Evolutionary conservation across 2,888 invertebrate genomes (phyloP).

Genomic region (Syrista parreyssii): DNA sequence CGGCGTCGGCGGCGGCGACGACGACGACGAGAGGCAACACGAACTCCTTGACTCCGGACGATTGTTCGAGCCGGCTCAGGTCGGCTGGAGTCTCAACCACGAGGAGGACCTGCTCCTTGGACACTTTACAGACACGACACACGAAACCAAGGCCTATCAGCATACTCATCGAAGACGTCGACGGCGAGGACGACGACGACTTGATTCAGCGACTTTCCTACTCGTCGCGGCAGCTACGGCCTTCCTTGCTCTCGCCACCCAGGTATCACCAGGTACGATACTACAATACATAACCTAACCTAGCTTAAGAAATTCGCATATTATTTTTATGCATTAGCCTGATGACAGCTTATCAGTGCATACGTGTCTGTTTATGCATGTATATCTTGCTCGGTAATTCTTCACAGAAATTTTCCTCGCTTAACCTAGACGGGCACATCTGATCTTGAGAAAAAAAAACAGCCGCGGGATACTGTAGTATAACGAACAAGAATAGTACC

Average conservation of each 20-base stretch:
- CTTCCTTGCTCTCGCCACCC: slow-evolving; percentile 48
- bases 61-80: neutral
- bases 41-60: neutral
- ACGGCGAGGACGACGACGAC: neutral
- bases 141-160: neutral
- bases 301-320: neutral
- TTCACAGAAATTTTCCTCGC: neutral
- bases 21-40: slow-evolving; percentile 7
- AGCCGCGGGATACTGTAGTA: neutral
- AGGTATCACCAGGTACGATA: slow-evolving; percentile 50
- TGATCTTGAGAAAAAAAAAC: neutral
- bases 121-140: neutral
- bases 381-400: neutral
- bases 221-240: slow-evolving; percentile 51
- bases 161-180: slow-evolving; percentile 1
- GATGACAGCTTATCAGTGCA: neutral
- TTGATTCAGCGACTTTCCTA: slow-evolving; percentile 23
- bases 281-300: neutral
- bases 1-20: slow-evolving; percentile 8
- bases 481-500: slow-evolving; percentile 13
- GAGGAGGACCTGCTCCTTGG: slow-evolving; percentile 3
- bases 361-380: neutral
- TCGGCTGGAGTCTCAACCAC: neutral
- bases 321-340: neutral
- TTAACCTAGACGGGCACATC: neutral